phyloP scores from a whole-genome alignment of 1,140 invertebrate species.

The Euschistus heros region DNA sequence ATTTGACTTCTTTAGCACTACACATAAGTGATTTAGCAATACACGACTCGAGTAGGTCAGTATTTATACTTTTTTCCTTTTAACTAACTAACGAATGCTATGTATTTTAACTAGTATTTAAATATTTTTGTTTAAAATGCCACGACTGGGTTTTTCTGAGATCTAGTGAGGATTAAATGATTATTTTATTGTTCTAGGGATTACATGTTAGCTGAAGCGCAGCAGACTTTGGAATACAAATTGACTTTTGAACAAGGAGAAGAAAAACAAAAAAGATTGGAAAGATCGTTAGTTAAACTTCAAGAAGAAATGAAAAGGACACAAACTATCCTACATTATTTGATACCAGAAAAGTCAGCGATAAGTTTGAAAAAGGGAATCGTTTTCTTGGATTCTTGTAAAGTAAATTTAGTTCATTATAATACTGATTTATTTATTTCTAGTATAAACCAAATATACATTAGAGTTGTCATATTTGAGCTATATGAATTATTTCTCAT shows the following conservation, averaged over 20 bases:
- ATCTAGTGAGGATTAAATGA: not conserved
- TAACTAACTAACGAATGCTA: not conserved
- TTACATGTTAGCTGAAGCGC: constrained; percentile 89
- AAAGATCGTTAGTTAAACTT: constrained; percentile 90
- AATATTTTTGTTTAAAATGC: not conserved
- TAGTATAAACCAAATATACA: not conserved
- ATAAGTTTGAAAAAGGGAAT: constrained; percentile 84
- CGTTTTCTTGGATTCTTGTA: constrained; percentile 87
- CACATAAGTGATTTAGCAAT: constrained; percentile 96
- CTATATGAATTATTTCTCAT: not conserved
- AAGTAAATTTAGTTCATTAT: constrained; percentile 48
- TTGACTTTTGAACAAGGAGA: constrained; percentile 92
- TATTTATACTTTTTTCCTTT: not conserved
- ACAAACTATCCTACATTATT: constrained; percentile 91
- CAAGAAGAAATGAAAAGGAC: constrained; percentile 93
- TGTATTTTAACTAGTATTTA: not conserved
- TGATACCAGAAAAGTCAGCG: constrained; percentile 96
- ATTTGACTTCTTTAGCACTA: constrained; percentile 76
- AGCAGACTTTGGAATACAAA: constrained; percentile 93
- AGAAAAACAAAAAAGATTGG: constrained; percentile 89
- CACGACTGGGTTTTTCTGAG: not conserved
- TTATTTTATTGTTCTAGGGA: constrained; percentile 49
- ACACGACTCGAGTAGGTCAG: constrained; percentile 88
- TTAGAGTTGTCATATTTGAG: not conserved
- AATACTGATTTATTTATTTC: not conserved